A percentile compares a stretch with the other conserved stretches of the same genome.
Conservation (phyloP, 30 jellyfish, hydroid and myxozoan genomes). For the Nemopilema nomurai region DNA sequence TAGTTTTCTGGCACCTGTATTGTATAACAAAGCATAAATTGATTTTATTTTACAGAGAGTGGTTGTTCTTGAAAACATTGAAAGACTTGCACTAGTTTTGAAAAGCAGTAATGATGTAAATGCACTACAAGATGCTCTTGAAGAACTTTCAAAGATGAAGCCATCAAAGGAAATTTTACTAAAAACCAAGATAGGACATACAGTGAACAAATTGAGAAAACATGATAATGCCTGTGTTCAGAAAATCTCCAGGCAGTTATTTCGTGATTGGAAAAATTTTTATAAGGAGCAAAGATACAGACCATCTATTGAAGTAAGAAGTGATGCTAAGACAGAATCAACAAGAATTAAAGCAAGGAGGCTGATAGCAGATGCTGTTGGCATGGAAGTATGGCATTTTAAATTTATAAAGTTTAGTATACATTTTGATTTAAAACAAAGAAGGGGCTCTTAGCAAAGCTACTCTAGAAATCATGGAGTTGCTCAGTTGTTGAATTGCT, state of each 20-base stretch:
- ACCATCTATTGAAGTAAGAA: constrained; percentile 74
- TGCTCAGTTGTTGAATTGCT: not conserved
- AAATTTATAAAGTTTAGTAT: no score
- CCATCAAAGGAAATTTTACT: constrained; percentile 90
- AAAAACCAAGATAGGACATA: constrained; percentile 86
- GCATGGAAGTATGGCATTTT: constrained; percentile 27
- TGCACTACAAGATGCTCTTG: constrained; percentile 44
- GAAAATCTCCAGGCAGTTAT: constrained; percentile 59
- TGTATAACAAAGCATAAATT: no score
- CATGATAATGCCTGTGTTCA: constrained; percentile 60
- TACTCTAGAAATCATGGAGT: not conserved
- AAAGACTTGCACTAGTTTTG: constrained; percentile 45
- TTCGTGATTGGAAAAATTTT: constrained; percentile 81
- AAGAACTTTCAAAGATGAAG: constrained; percentile 52
- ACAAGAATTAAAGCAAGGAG: constrained; percentile 78
- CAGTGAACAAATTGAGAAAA: constrained; percentile 69
- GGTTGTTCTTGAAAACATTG: constrained; percentile 83
- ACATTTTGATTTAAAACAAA: no score
- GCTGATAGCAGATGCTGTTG: constrained; percentile 63
- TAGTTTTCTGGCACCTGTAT: no score
- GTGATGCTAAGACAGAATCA: constrained; percentile 81
- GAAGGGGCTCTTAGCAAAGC: no score
- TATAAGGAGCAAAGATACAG: constrained; percentile 69
- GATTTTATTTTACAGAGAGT: constrained; percentile 78
- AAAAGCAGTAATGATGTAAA: constrained; percentile 20